phyloP scores from a whole-genome alignment of 2,888 invertebrate species.

The Rhingia campestris region DNA sequence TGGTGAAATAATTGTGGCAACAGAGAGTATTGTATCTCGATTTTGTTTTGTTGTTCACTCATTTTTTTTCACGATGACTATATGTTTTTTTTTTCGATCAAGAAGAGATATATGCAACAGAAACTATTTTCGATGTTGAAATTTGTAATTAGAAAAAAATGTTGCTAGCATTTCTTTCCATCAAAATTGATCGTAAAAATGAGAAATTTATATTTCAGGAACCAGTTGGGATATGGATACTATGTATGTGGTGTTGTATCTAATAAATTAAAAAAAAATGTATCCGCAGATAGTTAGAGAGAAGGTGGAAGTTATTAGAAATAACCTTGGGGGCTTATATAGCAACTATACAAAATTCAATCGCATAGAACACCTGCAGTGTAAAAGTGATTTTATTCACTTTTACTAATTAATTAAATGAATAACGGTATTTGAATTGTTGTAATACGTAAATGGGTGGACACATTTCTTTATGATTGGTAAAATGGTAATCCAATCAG shows the following conservation, averaged over 20 bases:
- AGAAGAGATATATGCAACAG: conserved; percentile 21
- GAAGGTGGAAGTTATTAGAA: conserved; percentile 44
- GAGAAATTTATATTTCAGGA: conserved; percentile 18
- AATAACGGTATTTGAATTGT: conserved; percentile 27
- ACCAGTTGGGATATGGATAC: conserved; percentile 9
- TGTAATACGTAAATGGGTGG: not conserved
- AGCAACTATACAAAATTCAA: conserved; percentile 19
- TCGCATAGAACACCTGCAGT: conserved; percentile 49
- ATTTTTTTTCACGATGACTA: conserved; percentile 14
- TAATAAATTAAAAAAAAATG: conserved; percentile 15
- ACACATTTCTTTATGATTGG: not conserved
- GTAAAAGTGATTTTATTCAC: not conserved
- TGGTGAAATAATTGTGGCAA: conserved; percentile 70
- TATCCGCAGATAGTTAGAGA: conserved; percentile 18
- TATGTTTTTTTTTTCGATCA: conserved; percentile 28
- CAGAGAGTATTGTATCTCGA: conserved; percentile 28
- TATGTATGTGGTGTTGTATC: not conserved
- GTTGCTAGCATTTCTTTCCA: not conserved
- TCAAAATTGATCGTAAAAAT: conserved; percentile 11
- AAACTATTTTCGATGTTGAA: conserved; percentile 6
- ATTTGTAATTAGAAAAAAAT: conserved; percentile 1
- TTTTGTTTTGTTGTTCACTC: not conserved
- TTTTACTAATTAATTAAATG: conserved; percentile 2
- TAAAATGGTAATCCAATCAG: not conserved
- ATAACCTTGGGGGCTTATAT: conserved; percentile 29